Base-by-base conservation (phyloP, 2,113 vertebrate genomes). In the Chroicocephalus ridibundus region DNA sequence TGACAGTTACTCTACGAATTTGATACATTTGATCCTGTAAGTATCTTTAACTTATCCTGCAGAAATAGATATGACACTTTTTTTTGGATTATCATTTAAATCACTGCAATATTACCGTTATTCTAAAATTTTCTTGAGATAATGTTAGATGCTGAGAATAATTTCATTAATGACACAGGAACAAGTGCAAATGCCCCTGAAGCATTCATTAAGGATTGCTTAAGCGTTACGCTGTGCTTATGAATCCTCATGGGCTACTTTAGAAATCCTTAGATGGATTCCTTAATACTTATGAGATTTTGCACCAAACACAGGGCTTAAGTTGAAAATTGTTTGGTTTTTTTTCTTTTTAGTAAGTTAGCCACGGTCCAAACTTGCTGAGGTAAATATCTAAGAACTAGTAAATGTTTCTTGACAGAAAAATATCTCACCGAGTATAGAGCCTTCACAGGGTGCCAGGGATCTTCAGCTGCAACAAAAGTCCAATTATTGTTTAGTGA, bases 11-110 rank as follows among this genome's bases (percentile, higher is more conserved):
- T 94, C 42, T 83, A 65, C n/a, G 17, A 86, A 10, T 27, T 75
- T 81, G 77, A 94, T 96, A 91, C 77, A 13, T 90, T 78, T 97
- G 86, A 93, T 96, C 92, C 94, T 75, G 1, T 90, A 85, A 96
- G 90, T 94, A 62, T 72, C 84, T 90, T 94, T 82, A 81, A 91
- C 76, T 96, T 96, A 93, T 96, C 86, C 72, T n/a, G 57, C n/a
- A 88, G 88, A 75, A 95, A 90, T 72, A 71, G 76, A 68, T 88
- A 69, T 10, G 22, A 42, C 40, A 9, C 12, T 90, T 89, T 93
- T 82, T 82, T 77, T 47, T 0, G 7, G 58, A 93, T 94, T 95
- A 93, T 83, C 74, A 34, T 93, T 92, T 91, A 92, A 95, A 95
- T 95, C 93, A 51, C 77, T 80, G 49, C 74, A 89, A 36, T 94